Base-by-base conservation (phyloP, 2,888 invertebrate species). In the Pristionchus entomophagus region DNA sequence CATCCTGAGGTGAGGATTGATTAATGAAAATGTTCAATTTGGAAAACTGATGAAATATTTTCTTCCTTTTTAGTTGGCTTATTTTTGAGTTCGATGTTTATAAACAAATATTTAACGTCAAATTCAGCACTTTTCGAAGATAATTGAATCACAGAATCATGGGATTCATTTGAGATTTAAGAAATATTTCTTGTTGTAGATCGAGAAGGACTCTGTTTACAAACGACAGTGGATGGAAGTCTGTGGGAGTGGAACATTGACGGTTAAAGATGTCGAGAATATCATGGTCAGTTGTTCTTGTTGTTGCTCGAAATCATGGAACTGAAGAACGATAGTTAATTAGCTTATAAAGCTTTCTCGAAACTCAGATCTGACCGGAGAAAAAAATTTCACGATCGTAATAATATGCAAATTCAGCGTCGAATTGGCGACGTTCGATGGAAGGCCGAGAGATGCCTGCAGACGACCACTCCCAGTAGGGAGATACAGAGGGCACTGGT, bases 191-290 rank as follows among this genome's bases (percentile, higher is more conserved):
- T 56, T 29, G 8, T 35, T 53, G 29, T 41, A 53, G 59, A 82
- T 82, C 59, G 78, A 80, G 78, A 84, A 51, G 49, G 84, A 84
- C 35, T n/a, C 56, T 22, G 85, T 85, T n/a, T 85, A 85, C 56
- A 91, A 91, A 83, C 49, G 88, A 0, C 89, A 91, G 86, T 91
- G 91, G 91, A n/a, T 69, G 26, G 90, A 90, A n/a, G 86, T 88
- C 32, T 88, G 88, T 49, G 81, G 77, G 19, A 88, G 86, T 26
- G 86, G 87, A 45, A 81, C 41, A 19, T 82, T 90, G n/a, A 87
- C 87, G 0, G 86, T 86, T 3, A 89, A 88, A 19, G 86, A 88
- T 73, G 89, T 91, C 22, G 56, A 86, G n/a, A 83, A 86, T 19
- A 88, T 91, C 32, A 80, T 91, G 87, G 89, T 88, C 14, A 14